A percentile compares a stretch with the other conserved stretches of the same genome.
phyloP scores from a whole-genome alignment of 92 coral and sea anemone genomes.

The Epizoanthus rinbou region DNA sequence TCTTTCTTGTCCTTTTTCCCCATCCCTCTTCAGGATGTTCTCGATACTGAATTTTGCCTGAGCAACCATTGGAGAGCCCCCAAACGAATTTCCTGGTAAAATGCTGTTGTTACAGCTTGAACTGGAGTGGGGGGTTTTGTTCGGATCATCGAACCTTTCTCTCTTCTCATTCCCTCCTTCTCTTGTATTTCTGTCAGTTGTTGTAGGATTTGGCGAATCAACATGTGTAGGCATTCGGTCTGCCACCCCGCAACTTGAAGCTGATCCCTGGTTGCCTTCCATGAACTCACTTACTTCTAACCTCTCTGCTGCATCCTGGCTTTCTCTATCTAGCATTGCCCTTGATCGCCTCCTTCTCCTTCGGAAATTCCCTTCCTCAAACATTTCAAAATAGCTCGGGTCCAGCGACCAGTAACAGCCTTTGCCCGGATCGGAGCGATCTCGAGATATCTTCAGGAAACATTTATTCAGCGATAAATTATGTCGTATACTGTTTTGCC shows the following conservation, averaged over 20 bases:
- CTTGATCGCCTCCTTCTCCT: conserved; percentile 82
- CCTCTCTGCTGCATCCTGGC: not conserved
- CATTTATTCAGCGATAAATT: conserved; percentile 95
- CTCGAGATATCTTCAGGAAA: conserved; percentile 93
- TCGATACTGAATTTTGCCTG: conserved; percentile 36
- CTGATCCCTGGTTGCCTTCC: not conserved
- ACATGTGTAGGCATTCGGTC: not conserved
- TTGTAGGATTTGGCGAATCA: not conserved
- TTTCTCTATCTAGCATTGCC: conserved; percentile 20
- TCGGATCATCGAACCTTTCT: not conserved
- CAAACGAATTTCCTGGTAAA: not conserved
- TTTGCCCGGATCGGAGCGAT: conserved; percentile 94
- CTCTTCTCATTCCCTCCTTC: not conserved
- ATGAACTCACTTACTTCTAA: not conserved
- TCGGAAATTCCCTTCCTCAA: conserved; percentile 96
- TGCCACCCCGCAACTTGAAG: not conserved
- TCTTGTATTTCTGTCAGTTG: not conserved
- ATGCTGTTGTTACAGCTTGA: not conserved
- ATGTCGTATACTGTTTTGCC: conserved; percentile 99
- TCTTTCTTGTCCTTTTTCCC: not conserved
- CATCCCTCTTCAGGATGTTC: conserved; percentile 34
- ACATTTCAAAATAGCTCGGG: conserved; percentile 92
- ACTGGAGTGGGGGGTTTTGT: not conserved
- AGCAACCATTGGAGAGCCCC: not conserved
- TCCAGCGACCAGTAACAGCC: conserved; percentile 99